Base-by-base conservation (phyloP, 2,888 invertebrate species). In the Noctuana brunneofusca region DNA sequence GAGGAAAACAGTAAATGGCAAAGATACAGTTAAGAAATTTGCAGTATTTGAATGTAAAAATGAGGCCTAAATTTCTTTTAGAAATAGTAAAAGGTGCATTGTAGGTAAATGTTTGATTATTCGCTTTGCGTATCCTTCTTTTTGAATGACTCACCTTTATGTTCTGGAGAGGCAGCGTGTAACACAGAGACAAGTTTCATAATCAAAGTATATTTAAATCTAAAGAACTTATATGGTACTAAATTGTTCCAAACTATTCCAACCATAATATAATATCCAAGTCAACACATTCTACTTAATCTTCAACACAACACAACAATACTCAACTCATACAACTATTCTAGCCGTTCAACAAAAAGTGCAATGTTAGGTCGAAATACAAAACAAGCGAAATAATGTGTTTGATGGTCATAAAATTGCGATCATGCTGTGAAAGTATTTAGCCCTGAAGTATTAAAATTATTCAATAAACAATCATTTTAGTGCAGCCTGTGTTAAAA, bases 101-200 rank as follows among this genome's bases (percentile, higher is more conserved):
- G n/a, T n/a, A n/a, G n/a, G n/a, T n/a, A n/a, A n/a, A n/a, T n/a
- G n/a, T n/a, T n/a, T n/a, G n/a, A n/a, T n/a, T n/a, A n/a, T n/a
- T n/a, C n/a, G n/a, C 35, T 35, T 35, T 35, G 8, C n/a, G 14
- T 38, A 38, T 14, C 35, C 35, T 41, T 41, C 18, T 16, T 14
- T 1, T 6, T 14, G 38, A 41, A 41, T 41, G 18, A 9, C 62
- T 62, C 86, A 92, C 92, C 92, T 90, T 92, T 89, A 92, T 68
- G 80, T 88, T 90, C 92, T 92, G 83, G 69, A 69, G 73, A 68
- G 85, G 92, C 92, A 89, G 92, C 92, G 87, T 92, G 92, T 84
- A 92, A 92, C 87, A 90, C 83, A 91, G 81, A 87, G 66, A 84
- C 62, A 79, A 71, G 72, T 78, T 84, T 85, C 89, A 88, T 83